These are phyloP conservation scores for Lamellibrachia luymesi DNA, from an alignment of 1,140 invertebrate genomes.

Conservation along the genomic window DNA sequence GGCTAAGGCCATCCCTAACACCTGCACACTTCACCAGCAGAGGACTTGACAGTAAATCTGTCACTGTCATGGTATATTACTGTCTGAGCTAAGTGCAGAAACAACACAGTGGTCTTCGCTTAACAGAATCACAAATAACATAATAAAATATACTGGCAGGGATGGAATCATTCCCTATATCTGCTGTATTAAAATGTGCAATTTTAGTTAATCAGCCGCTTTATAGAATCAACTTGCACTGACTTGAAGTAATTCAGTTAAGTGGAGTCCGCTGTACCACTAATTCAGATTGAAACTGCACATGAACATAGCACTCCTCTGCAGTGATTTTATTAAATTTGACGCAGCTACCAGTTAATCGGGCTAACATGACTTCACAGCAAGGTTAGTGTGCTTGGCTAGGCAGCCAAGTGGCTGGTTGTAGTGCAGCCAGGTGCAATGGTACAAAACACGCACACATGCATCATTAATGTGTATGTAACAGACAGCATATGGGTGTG, in stretches of 20 bases:
- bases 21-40: neutral
- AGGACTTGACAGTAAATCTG: neutral
- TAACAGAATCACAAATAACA: too few species aligned
- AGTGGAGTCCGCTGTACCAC: neutral
- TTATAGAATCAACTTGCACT: too few species aligned
- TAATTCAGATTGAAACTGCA: neutral
- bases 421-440: neutral
- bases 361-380: neutral
- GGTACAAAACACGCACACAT: neutral
- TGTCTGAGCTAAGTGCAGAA: neutral
- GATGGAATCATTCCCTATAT: too few species aligned
- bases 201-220: too few species aligned
- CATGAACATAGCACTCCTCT: neutral
- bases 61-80: neutral
- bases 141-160: too few species aligned
- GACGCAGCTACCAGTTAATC: neutral
- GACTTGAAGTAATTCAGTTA: too few species aligned
- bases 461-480: neutral
- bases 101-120: neutral
- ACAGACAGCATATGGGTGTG: neutral
- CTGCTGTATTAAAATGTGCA: too few species aligned
- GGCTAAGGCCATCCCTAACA: neutral
- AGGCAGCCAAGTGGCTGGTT: neutral
- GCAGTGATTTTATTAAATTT: neutral
- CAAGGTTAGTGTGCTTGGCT: neutral